Conservation (phyloP, 2,888 invertebrate genomes). For the Drosophila mettleri region DNA sequence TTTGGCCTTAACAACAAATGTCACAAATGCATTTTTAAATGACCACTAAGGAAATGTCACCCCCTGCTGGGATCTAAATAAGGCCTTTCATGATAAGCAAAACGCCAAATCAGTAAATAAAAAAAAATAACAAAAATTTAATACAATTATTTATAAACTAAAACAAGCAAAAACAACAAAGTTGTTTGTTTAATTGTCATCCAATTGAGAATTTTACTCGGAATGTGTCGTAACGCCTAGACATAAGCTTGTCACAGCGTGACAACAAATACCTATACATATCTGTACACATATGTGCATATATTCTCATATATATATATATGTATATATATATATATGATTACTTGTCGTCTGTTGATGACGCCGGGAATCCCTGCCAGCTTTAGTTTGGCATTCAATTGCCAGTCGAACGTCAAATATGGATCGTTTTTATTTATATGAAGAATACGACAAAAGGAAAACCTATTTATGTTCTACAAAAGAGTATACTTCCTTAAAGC, state of each 20-base stretch:
- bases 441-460: constrained; percentile 18
- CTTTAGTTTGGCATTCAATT: constrained; percentile 68
- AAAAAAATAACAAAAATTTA: background rate
- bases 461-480: background rate
- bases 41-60: background rate
- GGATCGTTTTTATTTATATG: constrained; percentile 37
- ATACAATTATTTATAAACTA: constrained; percentile 42
- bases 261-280: constrained; percentile 21
- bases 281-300: background rate
- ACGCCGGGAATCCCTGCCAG: constrained; percentile 74
- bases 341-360: constrained; percentile 55
- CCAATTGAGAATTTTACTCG: constrained; percentile 58
- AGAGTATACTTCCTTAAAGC: too few species aligned
- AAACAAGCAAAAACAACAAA: constrained; percentile 21
- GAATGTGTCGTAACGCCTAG: constrained; percentile 31
- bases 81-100: constrained; percentile 20
- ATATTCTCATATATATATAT: background rate
- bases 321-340: constrained; percentile 28
- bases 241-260: constrained; percentile 45
- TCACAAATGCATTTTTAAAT: background rate
- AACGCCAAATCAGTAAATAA: constrained; percentile 1
- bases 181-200: constrained; percentile 49
- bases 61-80: background rate
- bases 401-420: constrained; percentile 55
- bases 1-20: background rate